A percentile compares a stretch with the other conserved stretches of the same genome.
phyloP scores from a whole-genome alignment of 2,113 vertebrate genomes.

The Nettapus auritus region DNA sequence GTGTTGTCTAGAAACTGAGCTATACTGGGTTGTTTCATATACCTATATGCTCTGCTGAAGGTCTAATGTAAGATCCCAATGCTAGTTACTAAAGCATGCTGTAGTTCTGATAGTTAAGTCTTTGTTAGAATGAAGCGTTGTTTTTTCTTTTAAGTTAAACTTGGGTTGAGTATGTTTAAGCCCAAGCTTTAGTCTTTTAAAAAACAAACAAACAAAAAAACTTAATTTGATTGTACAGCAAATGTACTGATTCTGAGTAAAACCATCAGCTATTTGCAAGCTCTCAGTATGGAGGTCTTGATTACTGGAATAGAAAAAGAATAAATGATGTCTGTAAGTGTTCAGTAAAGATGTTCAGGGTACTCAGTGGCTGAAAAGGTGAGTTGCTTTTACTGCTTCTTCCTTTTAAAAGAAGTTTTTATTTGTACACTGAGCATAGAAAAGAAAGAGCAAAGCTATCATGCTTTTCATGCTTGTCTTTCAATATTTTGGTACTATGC shows the following conservation, averaged over 20 bases:
- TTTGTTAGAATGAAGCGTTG: background rate
- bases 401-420: background rate
- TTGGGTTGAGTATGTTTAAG: background rate
- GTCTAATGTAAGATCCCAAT: background rate
- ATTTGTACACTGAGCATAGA: background rate
- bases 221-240: background rate
- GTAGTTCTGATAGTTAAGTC: background rate
- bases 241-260: background rate
- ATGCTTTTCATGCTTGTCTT: background rate
- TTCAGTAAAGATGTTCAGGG: background rate
- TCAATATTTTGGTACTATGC: background rate
- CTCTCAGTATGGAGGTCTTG: background rate
- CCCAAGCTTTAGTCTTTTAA: background rate
- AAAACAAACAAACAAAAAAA: background rate
- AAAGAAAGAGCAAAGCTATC: background rate
- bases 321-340: background rate
- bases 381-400: background rate
- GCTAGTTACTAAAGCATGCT: background rate
- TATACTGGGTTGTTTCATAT: background rate
- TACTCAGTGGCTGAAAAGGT: background rate
- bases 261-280: background rate
- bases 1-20: background rate
- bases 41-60: background rate
- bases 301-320: background rate
- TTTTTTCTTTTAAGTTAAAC: background rate